Conservation (phyloP, 2,113 vertebrate genomes). For the Oceanites oceanicus region DNA sequence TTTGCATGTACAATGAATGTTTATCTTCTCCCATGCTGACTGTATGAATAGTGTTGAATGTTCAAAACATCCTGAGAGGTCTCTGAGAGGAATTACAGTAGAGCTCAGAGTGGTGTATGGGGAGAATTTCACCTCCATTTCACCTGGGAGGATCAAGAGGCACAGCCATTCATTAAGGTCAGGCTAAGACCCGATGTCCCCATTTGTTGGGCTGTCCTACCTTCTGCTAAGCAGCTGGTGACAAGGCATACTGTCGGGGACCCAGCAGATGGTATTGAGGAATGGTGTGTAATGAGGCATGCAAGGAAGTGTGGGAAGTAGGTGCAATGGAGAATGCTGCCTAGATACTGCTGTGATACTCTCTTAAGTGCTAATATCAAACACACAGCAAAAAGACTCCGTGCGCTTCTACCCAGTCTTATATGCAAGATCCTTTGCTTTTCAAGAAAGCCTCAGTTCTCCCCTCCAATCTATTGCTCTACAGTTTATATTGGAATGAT, state of each 20-base stretch:
- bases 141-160: rapidly evolving
- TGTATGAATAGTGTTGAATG: neutral
- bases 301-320: constrained; percentile 21
- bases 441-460: neutral
- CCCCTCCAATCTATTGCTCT: neutral
- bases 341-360: neutral
- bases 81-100: neutral
- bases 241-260: neutral
- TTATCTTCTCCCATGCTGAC: neutral
- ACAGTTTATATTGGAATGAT: neutral
- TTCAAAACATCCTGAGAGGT: neutral
- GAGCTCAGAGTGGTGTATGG: neutral
- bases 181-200: neutral
- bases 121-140: neutral
- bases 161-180: neutral
- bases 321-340: neutral
- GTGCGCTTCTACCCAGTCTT: rapidly evolving
- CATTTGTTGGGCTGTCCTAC: neutral
- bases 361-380: neutral
- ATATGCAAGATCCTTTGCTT: neutral
- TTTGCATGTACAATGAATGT: neutral
- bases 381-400: neutral
- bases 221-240: constrained; percentile 36
- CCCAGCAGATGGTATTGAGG: constrained; percentile 12
- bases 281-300: neutral